A percentile compares a stretch with the other conserved stretches of the same genome.
Conservation (phyloP, 2,113 vertebrate species). For the Nothoprocta perdicaria region DNA sequence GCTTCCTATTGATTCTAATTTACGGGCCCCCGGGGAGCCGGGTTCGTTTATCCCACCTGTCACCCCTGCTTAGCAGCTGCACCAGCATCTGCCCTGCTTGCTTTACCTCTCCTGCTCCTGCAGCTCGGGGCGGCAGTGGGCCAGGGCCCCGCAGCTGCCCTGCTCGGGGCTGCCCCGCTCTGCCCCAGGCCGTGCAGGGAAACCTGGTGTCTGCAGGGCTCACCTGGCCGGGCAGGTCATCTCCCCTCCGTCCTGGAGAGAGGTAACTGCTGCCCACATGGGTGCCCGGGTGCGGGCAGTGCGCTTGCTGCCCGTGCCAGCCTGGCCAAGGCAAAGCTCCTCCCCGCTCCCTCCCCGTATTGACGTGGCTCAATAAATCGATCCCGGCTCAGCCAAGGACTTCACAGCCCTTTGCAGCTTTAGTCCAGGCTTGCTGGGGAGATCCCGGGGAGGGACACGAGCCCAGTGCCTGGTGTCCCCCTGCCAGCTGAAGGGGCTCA, state of each 20-base stretch:
- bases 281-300: neutral
- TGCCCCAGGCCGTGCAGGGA: neutral
- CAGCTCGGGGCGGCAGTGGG: neutral
- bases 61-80: conserved; percentile 41
- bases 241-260: fast-evolving
- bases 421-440: neutral
- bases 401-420: neutral
- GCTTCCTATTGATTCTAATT: conserved; percentile 69
- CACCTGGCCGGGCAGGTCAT: neutral
- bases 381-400: conserved; percentile 16
- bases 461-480: neutral
- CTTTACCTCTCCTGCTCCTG: neutral
- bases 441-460: neutral
- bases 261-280: neutral
- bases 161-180: neutral
- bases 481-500: fast-evolving
- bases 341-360: conserved; percentile 6
- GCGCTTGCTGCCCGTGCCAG: neutral
- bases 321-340: conserved; percentile 5
- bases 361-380: conserved; percentile 48
- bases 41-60: conserved; percentile 59
- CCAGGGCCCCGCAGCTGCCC: neutral
- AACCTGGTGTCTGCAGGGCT: fast-evolving
- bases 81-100: conserved; percentile 40
- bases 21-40: conserved; percentile 47